These are phyloP conservation scores for Prionailurus bengalensis DNA, from an alignment of 2,113 vertebrate species.

Conservation along the genomic window DNA sequence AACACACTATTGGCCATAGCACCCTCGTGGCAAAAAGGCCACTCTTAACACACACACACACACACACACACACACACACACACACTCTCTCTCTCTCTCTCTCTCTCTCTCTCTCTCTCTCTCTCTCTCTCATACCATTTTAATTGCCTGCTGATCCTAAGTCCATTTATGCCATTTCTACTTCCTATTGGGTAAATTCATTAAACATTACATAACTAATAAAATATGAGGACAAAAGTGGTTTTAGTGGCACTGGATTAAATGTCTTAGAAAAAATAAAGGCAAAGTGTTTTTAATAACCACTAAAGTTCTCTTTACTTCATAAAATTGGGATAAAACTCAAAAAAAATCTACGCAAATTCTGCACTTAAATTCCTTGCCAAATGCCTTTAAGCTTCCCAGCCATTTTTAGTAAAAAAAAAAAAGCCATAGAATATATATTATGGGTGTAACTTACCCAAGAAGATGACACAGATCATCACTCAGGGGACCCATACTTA, in stretches of 20 bases:
- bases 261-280: conserved; percentile 20
- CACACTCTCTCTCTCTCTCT: no score
- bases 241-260: not conserved
- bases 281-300: not conserved
- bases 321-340: not conserved
- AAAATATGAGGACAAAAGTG: not conserved
- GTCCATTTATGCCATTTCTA: not conserved
- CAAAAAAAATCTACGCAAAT: not conserved
- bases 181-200: not conserved
- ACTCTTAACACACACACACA: not conserved
- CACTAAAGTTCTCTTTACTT: not conserved
- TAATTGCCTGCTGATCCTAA: not conserved
- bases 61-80: not conserved
- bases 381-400: conserved; percentile 25
- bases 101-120: no score
- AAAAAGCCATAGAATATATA: not conserved
- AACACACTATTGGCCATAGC: rapidly evolving
- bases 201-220: not conserved
- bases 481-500: not conserved
- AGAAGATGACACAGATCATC: not conserved
- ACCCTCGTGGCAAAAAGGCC: not conserved
- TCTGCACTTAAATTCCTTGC: not conserved
- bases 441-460: not conserved
- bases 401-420: conserved; percentile 35
- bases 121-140: not conserved